Evolutionary conservation across 2,888 invertebrate genomes (phyloP).

Genomic region (Netelia virgata): DNA sequence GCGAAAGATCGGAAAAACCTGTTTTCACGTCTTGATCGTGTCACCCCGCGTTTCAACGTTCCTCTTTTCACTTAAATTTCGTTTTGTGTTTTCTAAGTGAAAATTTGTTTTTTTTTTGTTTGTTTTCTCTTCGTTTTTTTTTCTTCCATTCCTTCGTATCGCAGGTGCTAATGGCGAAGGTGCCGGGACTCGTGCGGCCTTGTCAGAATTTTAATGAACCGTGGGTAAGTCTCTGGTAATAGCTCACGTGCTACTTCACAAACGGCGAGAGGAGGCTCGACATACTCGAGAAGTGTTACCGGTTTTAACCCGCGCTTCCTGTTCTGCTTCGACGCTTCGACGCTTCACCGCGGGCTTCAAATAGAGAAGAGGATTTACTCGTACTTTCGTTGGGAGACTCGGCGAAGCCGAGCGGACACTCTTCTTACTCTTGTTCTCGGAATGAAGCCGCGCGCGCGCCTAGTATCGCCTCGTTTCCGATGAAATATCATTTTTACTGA

Average conservation of each 20-base stretch:
- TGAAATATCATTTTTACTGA: slow-evolving; percentile 25
- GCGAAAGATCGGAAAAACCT: too few relatives aligned
- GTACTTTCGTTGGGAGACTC: slow-evolving; percentile 67
- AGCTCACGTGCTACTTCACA: slow-evolving; percentile 49
- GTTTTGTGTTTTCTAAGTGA: slow-evolving; percentile 4
- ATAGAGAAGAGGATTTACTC: slow-evolving; percentile 67
- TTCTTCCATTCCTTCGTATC: neutral
- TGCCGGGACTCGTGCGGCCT: slow-evolving; percentile 46
- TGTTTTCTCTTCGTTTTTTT: neutral
- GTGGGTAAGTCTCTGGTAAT: slow-evolving; percentile 38
- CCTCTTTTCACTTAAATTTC: neutral
- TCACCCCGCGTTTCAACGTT: too few relatives aligned
- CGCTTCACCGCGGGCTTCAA: slow-evolving; percentile 47
- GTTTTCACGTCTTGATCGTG: too few relatives aligned
- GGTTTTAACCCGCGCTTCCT: slow-evolving; percentile 46
- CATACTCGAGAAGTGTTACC: slow-evolving; percentile 41
- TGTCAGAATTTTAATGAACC: slow-evolving; percentile 63
- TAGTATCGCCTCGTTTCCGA: neutral
- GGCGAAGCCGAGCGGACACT: slow-evolving; percentile 10
- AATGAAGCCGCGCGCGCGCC: slow-evolving; percentile 54
- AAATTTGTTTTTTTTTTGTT: neutral
- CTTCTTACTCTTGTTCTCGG: slow-evolving; percentile 56
- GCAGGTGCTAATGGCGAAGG: slow-evolving; percentile 48
- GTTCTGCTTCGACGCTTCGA: slow-evolving; percentile 28
- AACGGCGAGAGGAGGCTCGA: slow-evolving; percentile 11